Percentiles rank a stretch among this genome's conserved stretches.
phyloP scores from a whole-genome alignment of 2,888 invertebrate species.

The Melolontha melolontha region DNA sequence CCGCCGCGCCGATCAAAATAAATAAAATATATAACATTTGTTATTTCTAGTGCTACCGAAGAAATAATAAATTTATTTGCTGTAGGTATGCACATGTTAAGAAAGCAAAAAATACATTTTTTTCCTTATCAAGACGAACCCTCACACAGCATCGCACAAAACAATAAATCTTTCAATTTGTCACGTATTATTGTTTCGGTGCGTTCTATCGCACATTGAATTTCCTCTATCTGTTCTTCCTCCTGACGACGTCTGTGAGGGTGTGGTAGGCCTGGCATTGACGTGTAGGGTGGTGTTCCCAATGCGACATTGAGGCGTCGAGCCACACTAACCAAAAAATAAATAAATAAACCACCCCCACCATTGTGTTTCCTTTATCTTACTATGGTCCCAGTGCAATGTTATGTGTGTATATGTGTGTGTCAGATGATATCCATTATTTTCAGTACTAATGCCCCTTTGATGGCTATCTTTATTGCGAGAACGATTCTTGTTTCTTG shows the following conservation, averaged over 20 bases:
- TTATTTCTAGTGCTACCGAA: too few species aligned
- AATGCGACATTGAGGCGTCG: conserved; percentile 22
- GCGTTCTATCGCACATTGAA: neutral
- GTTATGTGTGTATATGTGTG: conserved; percentile 7
- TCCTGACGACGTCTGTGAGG: neutral
- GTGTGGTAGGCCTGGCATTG: conserved; percentile 32
- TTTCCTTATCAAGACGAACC: conserved; percentile 11
- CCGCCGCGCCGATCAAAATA: too few species aligned
- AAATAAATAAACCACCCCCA: conserved; percentile 26
- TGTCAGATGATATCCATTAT: conserved; percentile 34
- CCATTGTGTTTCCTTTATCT: conserved; percentile 28
- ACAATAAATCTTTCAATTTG: conserved; percentile 32
- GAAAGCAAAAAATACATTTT: neutral
- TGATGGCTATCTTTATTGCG: conserved; percentile 41
- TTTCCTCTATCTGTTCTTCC: too few species aligned
- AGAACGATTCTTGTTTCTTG: conserved; percentile 33
- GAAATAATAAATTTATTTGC: too few species aligned
- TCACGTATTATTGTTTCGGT: conserved; percentile 34
- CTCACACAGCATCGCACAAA: neutral
- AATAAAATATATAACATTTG: too few species aligned
- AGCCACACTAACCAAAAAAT: conserved; percentile 16
- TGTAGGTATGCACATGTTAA: neutral
- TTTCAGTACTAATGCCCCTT: conserved; percentile 26
- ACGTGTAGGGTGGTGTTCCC: conserved; percentile 16
- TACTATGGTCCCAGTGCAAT: conserved; percentile 2